phyloP scores from a whole-genome alignment of 2,113 vertebrate genomes.

The Loxodonta africana region DNA sequence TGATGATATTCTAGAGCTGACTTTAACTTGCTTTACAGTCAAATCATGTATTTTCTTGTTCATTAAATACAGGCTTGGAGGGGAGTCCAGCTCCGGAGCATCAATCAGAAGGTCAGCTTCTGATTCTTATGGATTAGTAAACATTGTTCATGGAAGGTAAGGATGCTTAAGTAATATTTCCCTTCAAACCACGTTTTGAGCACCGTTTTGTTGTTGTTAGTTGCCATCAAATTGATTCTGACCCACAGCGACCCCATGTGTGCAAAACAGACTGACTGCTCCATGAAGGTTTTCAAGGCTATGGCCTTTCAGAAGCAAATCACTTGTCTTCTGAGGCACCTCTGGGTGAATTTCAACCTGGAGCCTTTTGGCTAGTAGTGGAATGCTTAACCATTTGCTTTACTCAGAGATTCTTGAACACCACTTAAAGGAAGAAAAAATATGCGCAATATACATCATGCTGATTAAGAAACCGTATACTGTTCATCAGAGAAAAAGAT shows the following conservation, averaged over 20 bases:
- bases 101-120: not conserved
- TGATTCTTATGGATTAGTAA: not conserved
- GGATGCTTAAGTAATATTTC: not conserved
- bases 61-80: not conserved
- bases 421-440: not conserved
- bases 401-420: not conserved
- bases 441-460: not conserved
- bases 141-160: not conserved
- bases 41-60: not conserved
- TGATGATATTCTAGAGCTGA: not conserved
- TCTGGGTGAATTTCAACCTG: not conserved
- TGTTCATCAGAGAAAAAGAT: not conserved
- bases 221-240: not conserved
- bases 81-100: accelerated
- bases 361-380: not conserved
- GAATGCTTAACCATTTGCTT: not conserved
- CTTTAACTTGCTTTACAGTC: not conserved
- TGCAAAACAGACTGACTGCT: no score
- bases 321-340: not conserved
- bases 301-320: not conserved
- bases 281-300: no score
- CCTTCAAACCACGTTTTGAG: not conserved
- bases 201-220: not conserved
- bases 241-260: not conserved
- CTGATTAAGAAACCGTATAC: not conserved